Conservation (phyloP, 2,113 vertebrate species). For the Papio anubis region DNA sequence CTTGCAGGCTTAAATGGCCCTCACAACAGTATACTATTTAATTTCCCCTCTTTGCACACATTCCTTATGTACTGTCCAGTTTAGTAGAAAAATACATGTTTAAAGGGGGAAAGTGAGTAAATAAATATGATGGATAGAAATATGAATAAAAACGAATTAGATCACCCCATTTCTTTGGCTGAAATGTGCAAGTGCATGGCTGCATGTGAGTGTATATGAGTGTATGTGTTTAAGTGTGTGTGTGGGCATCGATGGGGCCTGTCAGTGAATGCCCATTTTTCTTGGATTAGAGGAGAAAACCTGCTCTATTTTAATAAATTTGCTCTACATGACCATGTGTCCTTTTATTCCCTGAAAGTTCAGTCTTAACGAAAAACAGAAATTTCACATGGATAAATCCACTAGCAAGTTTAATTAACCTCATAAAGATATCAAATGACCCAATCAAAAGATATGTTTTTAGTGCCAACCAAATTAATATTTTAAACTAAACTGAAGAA, state of each 20-base stretch:
- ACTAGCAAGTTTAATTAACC: slow-evolving; percentile 57
- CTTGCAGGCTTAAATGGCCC: not conserved
- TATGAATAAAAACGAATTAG: not conserved
- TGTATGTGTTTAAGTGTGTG: not conserved
- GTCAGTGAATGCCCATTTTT: not conserved
- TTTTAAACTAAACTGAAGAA: slow-evolving; percentile 53
- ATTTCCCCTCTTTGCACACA: not conserved
- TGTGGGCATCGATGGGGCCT: not conserved
- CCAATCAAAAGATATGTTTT: not conserved
- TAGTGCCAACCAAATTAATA: slow-evolving; percentile 22
- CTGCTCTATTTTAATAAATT: not conserved
- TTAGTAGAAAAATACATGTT: not conserved
- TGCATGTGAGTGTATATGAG: not conserved
- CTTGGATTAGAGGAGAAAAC: not conserved
- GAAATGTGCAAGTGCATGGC: rapidly evolving
- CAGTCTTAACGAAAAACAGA: slow-evolving; percentile 50
- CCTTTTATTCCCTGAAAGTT: slow-evolving; percentile 6
- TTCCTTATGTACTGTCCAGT: not conserved
- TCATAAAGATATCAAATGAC: slow-evolving; percentile 43
- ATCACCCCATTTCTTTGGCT: not conserved
- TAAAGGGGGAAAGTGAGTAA: not conserved
- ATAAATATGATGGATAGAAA: not conserved
- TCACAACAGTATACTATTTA: not conserved
- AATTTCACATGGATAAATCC: slow-evolving; percentile 43
- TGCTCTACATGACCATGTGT: not conserved